Evolutionary conservation across 1,140 invertebrate genomes (phyloP).

Genomic region (Brachionus manjavacas): DNA sequence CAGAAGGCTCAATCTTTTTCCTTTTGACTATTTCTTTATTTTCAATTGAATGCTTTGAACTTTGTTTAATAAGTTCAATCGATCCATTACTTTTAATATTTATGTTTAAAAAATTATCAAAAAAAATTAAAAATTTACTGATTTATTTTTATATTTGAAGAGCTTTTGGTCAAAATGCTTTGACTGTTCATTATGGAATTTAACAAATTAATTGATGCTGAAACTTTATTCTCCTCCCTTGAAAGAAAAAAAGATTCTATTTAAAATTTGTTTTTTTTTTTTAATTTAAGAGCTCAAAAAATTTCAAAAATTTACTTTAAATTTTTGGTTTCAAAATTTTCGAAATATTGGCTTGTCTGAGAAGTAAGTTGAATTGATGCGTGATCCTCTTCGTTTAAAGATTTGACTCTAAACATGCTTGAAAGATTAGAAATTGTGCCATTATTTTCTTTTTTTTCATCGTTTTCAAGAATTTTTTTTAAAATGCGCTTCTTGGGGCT

Average conservation of each 20-base stretch:
- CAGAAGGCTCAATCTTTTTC: no score
- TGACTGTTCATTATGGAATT: constrained; percentile 14
- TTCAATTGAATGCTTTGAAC: no score
- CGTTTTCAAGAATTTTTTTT: neutral
- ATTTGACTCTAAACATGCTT: neutral
- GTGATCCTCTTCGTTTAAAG: neutral
- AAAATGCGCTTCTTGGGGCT: neutral
- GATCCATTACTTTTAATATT: neutral
- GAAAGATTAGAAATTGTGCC: neutral
- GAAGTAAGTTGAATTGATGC: neutral
- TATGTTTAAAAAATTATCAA: neutral
- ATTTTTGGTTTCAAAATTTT: neutral
- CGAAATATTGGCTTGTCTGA: neutral
- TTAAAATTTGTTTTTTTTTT: no score
- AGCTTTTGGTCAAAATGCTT: neutral
- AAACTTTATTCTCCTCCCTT: neutral
- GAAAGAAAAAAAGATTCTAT: neutral
- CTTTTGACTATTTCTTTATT: no score
- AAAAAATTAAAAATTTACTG: neutral
- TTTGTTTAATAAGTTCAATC: neutral
- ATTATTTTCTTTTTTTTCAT: constrained; percentile 17
- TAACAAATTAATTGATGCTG: neutral
- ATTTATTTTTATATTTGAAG: neutral
- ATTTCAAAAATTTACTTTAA: neutral
- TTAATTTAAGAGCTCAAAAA: no score